These are phyloP conservation scores for Pristiophorus japonicus DNA, from an alignment of 2,113 vertebrate species.

Conservation along the genomic window DNA sequence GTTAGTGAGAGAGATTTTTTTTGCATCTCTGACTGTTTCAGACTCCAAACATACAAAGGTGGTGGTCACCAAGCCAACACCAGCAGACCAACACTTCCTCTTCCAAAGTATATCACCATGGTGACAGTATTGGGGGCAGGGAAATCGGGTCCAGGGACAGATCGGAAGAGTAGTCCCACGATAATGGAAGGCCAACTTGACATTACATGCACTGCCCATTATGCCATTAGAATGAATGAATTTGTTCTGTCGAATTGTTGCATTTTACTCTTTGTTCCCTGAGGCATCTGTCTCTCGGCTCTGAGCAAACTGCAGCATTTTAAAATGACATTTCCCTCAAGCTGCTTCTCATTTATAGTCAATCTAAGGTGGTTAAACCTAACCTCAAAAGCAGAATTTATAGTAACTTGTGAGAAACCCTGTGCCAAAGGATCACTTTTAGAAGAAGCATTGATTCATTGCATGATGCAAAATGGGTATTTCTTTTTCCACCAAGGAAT, in stretches of 20 bases:
- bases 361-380: not conserved
- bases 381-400: constrained; percentile 8
- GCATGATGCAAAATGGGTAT: not conserved
- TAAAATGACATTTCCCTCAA: not conserved
- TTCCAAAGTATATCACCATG: not conserved
- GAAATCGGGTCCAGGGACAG: not conserved
- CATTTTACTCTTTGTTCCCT: not conserved
- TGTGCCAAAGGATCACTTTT: not conserved
- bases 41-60: not conserved
- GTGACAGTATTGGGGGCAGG: not conserved
- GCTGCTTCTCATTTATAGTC: not conserved
- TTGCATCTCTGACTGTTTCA: not conserved
- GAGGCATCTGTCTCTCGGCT: not conserved
- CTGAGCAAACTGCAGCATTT: not conserved
- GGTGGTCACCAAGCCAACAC: not conserved
- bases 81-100: not conserved
- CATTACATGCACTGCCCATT: not conserved
- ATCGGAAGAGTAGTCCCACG: not conserved
- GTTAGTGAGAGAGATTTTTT: not conserved
- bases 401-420: not conserved
- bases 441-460: not conserved
- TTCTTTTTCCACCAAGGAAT: not conserved
- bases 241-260: not conserved
- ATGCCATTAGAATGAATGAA: not conserved
- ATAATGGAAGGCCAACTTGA: not conserved